These are phyloP conservation scores for Bungarus multicinctus DNA, from an alignment of 2,113 vertebrate genomes.

Conservation along the genomic window DNA sequence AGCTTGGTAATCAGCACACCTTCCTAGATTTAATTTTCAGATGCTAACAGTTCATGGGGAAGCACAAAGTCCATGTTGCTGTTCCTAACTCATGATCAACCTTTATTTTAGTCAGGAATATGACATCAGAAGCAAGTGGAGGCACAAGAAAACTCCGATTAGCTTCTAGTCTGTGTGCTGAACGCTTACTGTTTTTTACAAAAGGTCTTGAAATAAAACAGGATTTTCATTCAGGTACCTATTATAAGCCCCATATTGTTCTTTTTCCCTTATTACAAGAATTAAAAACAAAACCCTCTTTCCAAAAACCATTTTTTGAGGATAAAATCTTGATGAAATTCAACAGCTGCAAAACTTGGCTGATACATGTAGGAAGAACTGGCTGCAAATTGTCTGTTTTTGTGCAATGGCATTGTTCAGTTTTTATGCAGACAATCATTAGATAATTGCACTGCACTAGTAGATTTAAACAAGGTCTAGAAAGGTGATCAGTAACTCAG, in stretches of 20 bases:
- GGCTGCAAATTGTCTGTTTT: not conserved
- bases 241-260: not conserved
- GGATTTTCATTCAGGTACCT: not conserved
- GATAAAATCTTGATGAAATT: not conserved
- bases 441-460: not conserved
- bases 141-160: not conserved
- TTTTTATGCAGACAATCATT: not conserved
- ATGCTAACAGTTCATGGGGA: not conserved
- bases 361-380: not conserved
- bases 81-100: not conserved
- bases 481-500: not conserved
- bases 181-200: not conserved
- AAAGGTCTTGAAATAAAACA: not conserved
- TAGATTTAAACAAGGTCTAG: not conserved
- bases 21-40: not conserved
- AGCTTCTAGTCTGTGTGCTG: not conserved
- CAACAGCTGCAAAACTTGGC: not conserved
- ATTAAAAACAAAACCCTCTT: not conserved
- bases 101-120: not conserved
- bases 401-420: not conserved
- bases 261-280: not conserved
- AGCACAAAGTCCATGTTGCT: not conserved
- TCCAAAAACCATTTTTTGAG: not conserved
- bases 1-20: not conserved
- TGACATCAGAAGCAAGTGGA: not conserved